Conservation (phyloP, 2,113 vertebrate species). For the Scomber scombrus region DNA sequence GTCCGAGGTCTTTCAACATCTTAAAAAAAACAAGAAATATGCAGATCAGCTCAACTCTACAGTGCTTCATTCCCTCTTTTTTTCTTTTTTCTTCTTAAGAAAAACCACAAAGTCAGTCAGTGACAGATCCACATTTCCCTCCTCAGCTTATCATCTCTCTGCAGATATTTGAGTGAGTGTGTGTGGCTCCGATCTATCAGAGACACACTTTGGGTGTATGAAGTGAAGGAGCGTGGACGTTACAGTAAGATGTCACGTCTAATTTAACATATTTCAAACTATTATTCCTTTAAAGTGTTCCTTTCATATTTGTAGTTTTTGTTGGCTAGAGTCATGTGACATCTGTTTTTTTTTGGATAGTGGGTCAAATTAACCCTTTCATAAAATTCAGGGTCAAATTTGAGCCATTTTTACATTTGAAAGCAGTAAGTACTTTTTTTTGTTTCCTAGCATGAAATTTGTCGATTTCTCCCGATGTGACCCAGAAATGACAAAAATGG, state of each 20-base stretch:
- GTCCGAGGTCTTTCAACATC: not conserved
- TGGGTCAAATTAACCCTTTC: too few relatives aligned
- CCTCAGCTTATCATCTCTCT: slow-evolving; percentile 48
- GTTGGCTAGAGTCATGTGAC: too few relatives aligned
- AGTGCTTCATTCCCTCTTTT: not conserved
- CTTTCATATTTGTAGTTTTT: too few relatives aligned
- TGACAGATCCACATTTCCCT: slow-evolving; percentile 7
- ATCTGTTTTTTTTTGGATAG: too few relatives aligned
- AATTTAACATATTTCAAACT: not conserved
- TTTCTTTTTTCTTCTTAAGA: slow-evolving; percentile 8
- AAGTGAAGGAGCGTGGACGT: not conserved
- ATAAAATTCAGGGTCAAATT: too few relatives aligned
- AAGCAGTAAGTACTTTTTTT: too few relatives aligned
- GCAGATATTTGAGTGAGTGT: slow-evolving; percentile 39
- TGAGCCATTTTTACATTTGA: too few relatives aligned
- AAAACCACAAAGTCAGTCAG: slow-evolving; percentile 22
- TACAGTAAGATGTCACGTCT: not conserved
- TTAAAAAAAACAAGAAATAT: not conserved
- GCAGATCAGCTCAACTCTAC: not conserved
- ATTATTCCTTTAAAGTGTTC: too few relatives aligned
- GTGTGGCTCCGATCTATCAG: slow-evolving; percentile 47
- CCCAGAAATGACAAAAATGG: too few relatives aligned
- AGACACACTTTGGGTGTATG: not conserved
- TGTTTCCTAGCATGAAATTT: too few relatives aligned
- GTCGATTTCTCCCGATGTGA: too few relatives aligned